Evolutionary conservation across 1,140 invertebrate species (phyloP).

Genomic region (Anoplophora glabripennis): DNA sequence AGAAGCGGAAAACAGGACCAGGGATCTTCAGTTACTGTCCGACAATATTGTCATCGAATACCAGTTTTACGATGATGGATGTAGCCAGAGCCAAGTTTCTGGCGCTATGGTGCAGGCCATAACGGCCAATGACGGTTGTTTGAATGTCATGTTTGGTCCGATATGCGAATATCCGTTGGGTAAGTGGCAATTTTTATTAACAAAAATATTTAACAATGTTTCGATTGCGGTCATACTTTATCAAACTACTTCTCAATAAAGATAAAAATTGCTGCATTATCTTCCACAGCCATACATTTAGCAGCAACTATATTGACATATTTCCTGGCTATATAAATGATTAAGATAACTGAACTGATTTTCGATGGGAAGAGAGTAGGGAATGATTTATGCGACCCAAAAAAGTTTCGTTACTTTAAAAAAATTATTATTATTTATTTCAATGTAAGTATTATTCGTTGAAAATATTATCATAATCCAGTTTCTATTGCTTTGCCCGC

Average conservation of each 20-base stretch:
- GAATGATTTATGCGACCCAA: no score
- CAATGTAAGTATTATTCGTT: no score
- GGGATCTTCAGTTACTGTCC: background rate
- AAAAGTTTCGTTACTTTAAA: no score
- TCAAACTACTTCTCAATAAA: background rate
- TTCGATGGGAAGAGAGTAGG: background rate
- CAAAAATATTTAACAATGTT: no score
- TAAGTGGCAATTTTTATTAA: constrained; percentile 48
- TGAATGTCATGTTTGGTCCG: constrained; percentile 71
- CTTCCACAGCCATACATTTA: background rate
- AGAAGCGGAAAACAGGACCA: background rate
- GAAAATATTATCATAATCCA: no score
- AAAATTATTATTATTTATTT: no score
- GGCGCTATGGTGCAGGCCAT: constrained; percentile 45
- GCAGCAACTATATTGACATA: background rate
- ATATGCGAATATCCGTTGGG: constrained; percentile 72
- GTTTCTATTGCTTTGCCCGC: no score
- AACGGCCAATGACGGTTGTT: constrained; percentile 52
- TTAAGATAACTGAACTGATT: background rate
- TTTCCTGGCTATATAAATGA: background rate
- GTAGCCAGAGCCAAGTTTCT: constrained; percentile 2
- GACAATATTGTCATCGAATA: constrained; percentile 1
- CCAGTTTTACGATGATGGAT: constrained; percentile 9
- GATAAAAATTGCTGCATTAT: background rate
- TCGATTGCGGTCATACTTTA: no score